A percentile compares a stretch with the other conserved stretches of the same genome.
Evolutionary conservation across 2,888 invertebrate genomes (phyloP).

Genomic region (Nasonovia ribisnigri): DNA sequence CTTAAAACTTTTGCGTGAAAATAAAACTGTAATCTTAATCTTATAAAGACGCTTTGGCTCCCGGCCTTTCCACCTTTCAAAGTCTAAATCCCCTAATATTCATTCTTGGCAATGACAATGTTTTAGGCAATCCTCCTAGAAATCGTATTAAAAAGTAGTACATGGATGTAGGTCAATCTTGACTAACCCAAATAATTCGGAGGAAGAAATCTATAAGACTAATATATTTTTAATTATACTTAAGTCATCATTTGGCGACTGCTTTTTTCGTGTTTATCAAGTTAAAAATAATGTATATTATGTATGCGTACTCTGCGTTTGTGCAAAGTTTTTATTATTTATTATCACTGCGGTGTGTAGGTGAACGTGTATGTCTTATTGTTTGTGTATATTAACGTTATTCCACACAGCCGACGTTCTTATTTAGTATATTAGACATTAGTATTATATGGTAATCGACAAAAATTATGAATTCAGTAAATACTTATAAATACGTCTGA

Average conservation of each 20-base stretch:
- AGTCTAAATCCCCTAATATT: not conserved
- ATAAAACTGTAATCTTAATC: not conserved
- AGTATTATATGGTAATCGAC: not conserved
- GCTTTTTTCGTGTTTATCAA: not conserved
- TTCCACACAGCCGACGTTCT: not conserved
- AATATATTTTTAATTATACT: not conserved
- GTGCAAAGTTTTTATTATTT: not conserved
- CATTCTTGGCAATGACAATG: not conserved
- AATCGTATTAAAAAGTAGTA: not conserved
- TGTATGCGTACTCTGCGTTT: not conserved
- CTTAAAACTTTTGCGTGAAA: not conserved
- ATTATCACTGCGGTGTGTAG: not conserved
- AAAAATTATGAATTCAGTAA: not conserved
- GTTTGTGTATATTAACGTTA: not conserved
- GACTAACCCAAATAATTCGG: not conserved
- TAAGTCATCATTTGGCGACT: not conserved
- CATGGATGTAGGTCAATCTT: not conserved
- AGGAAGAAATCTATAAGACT: not conserved
- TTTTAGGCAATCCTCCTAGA: not conserved
- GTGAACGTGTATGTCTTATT: not conserved
- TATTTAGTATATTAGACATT: not conserved
- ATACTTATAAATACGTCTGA: not conserved
- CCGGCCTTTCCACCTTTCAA: not conserved
- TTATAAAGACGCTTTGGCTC: not conserved
- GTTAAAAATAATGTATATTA: not conserved